Base-by-base conservation (phyloP, 2,888 invertebrate genomes). In the Megaustenia siamemsis region DNA sequence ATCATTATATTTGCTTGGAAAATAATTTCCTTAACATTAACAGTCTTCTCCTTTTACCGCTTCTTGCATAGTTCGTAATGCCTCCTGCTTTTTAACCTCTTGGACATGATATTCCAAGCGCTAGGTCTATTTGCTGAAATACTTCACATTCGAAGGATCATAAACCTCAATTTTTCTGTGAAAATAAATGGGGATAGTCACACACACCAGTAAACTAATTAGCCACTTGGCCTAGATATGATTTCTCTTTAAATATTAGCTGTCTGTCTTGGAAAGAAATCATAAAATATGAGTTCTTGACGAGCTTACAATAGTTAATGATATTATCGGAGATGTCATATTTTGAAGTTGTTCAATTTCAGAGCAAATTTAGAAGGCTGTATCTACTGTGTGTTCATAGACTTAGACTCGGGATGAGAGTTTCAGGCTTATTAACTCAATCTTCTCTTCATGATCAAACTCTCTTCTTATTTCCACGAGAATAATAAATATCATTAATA, bases 201-300 rank as follows among this genome's bases (percentile, higher is more conserved):
- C 32, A 63, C 32, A 63, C 32, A 28, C 63, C 63, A 10, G 63
- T 63, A 63, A 63, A 63, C 63, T 63, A 63, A 63, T 63, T 63
- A 63, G 63, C 63, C 63, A 63, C 63, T 63, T 28, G 28, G 32
- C 8, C 63, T 32, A 63, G 5, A 28, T 63, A 63, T 32, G 63
- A 32, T 63, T 63, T 32, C 63, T 63, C 32, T 28, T 63, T 63
- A 15, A 63, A 63, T 63, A 63, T 63, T 63, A 63, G 63, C 63
- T 63, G 63, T 63, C 63, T 63, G 63, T 63, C 63, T 63, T 63
- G 32, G 63, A 32, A 63, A 63, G 32, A 32, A 63, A 63, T 60
- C n/a, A 28, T 32, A 28, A 28, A 63, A 63, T 63, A 6, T 63
- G 63, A 32, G 28, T 32, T 32, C 63, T 1, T 32, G 28, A 32